These are phyloP conservation scores for Argynnis bischoffii DNA, from an alignment of 2,888 invertebrate species.

Conservation along the genomic window DNA sequence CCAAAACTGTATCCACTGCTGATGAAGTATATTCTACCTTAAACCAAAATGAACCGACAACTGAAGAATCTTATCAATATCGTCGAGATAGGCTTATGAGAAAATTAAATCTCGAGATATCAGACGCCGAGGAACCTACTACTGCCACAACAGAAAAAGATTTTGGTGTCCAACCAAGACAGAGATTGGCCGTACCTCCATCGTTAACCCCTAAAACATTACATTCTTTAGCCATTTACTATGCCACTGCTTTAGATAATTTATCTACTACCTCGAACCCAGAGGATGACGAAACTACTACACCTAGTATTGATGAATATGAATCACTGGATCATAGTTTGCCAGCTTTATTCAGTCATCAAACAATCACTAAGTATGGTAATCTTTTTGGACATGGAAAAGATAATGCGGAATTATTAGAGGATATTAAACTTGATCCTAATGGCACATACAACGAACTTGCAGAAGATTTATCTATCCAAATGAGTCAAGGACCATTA, in stretches of 20 bases:
- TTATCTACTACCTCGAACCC: conserved; percentile 69
- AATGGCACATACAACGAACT: conserved; percentile 73
- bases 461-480: conserved; percentile 80
- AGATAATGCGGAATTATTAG: conserved; percentile 63
- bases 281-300: conserved; percentile 62
- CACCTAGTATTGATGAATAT: conserved; percentile 60
- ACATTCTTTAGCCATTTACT: conserved; percentile 90
- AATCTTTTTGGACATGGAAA: conserved; percentile 65
- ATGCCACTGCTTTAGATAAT: conserved; percentile 86
- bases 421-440: conserved; percentile 69
- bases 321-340: conserved; percentile 76
- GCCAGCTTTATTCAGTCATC: conserved; percentile 84
- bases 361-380: conserved; percentile 85
- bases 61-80: conserved; percentile 80
- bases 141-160: conserved; percentile 70
- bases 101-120: conserved; percentile 83
- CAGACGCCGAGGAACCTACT: conserved; percentile 72
- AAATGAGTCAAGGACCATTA: conserved; percentile 85
- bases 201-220: conserved; percentile 90
- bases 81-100: conserved; percentile 87
- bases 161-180: conserved; percentile 74
- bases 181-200: conserved; percentile 86
- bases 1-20: conserved; percentile 57
- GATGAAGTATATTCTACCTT: conserved; percentile 52
- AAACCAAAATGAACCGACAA: conserved; percentile 53